phyloP scores from a whole-genome alignment of 2,113 vertebrate species.

The Setophaga coronata region DNA sequence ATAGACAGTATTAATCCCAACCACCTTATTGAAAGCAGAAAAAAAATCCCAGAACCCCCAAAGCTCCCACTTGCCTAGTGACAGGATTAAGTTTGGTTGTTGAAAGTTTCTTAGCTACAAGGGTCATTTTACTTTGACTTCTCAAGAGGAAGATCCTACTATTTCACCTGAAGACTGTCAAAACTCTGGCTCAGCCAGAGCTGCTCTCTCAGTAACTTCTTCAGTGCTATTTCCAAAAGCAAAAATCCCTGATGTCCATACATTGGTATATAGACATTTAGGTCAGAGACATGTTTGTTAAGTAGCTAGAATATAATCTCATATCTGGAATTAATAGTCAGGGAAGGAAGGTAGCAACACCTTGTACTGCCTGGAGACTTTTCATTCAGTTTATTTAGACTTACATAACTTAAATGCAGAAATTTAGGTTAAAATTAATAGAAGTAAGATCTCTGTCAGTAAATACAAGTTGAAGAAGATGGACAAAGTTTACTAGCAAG shows the following conservation, averaged over 20 bases:
- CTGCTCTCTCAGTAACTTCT: background rate
- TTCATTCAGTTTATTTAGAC: background rate
- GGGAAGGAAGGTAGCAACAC: background rate
- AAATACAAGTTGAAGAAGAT: background rate
- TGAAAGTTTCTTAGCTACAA: background rate
- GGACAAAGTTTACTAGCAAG: background rate
- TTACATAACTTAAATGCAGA: background rate
- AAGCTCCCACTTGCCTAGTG: background rate
- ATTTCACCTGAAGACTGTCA: background rate
- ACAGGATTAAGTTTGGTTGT: background rate
- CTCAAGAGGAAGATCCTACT: background rate
- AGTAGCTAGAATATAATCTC: background rate
- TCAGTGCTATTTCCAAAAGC: background rate
- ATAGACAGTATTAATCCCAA: background rate
- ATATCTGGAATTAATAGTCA: background rate
- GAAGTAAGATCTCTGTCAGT: background rate
- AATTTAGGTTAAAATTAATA: background rate
- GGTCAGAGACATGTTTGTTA: background rate
- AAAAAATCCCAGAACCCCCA: accelerated
- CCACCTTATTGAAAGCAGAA: background rate
- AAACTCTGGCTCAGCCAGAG: background rate
- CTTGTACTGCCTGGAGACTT: background rate
- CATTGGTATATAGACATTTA: background rate
- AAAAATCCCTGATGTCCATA: background rate
- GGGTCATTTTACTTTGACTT: background rate